Evolutionary conservation across 2,113 vertebrate genomes (phyloP).

Genomic region (Stigmatopora argus): DNA sequence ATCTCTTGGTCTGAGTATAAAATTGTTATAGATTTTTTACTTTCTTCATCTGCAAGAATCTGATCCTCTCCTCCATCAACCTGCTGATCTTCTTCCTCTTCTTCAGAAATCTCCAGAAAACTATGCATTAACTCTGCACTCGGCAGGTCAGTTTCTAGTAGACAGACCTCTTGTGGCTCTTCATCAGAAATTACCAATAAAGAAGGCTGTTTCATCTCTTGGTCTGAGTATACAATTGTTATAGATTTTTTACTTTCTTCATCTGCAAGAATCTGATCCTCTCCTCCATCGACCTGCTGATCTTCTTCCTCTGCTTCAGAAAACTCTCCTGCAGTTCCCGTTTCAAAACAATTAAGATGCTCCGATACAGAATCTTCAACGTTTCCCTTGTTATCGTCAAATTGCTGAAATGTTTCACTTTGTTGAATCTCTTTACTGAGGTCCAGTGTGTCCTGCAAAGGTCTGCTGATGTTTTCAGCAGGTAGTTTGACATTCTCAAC

Average conservation of each 20-base stretch:
- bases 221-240: neutral
- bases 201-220: neutral
- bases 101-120: neutral
- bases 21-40: neutral
- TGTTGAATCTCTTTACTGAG: constrained; percentile 28
- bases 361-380: constrained; percentile 31
- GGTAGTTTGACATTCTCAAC: constrained; percentile 72
- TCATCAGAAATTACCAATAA: neutral
- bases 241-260: neutral
- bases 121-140: too few relatives aligned
- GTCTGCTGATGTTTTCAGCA: constrained; percentile 39
- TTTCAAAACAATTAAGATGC: neutral
- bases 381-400: constrained; percentile 18
- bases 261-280: neutral
- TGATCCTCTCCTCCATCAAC: neutral
- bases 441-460: neutral
- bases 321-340: neutral
- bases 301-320: neutral
- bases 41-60: neutral
- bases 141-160: constrained; percentile 7
- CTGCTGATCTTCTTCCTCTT: neutral
- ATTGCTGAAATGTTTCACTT: constrained; percentile 4
- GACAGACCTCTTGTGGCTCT: neutral
- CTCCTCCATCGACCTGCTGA: neutral
- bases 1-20: neutral